A percentile compares a stretch with the other conserved stretches of the same genome.
Evolutionary conservation across 2,888 invertebrate genomes (phyloP).

Genomic region (Drosophila algonquin): DNA sequence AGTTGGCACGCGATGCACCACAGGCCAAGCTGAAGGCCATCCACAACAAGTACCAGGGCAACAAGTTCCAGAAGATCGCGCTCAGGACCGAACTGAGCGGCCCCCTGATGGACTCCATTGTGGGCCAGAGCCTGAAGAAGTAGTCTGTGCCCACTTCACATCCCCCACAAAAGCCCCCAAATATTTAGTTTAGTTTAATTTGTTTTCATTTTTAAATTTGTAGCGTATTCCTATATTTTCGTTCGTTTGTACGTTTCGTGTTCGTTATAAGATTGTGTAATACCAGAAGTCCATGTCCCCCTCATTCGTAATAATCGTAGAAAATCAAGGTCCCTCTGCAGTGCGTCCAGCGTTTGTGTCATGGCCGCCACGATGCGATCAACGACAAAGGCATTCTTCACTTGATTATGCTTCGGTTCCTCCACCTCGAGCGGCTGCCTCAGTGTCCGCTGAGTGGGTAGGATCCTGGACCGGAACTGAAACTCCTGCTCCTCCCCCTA

Average conservation of each 20-base stretch:
- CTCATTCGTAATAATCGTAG: slow-evolving; percentile 6
- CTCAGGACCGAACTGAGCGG: slow-evolving; percentile 86
- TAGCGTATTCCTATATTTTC: slow-evolving; percentile 49
- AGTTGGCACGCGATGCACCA: slow-evolving; percentile 88
- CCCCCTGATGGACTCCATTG: slow-evolving; percentile 78
- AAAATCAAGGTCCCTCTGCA: slow-evolving; percentile 4
- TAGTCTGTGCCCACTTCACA: slow-evolving; percentile 4
- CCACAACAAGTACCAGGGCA: slow-evolving; percentile 87
- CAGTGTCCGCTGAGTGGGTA: background rate
- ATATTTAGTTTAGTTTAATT: slow-evolving; percentile 66
- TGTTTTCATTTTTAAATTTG: slow-evolving; percentile 70
- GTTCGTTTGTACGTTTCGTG: slow-evolving; percentile 41
- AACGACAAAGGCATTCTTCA: slow-evolving; percentile 34
- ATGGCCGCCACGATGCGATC: slow-evolving; percentile 32
- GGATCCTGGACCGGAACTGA: background rate
- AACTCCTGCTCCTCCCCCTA: slow-evolving; percentile 35
- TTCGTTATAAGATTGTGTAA: slow-evolving; percentile 48
- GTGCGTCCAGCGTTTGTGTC: slow-evolving; percentile 16
- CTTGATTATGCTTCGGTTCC: background rate
- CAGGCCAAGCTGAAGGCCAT: slow-evolving; percentile 89
- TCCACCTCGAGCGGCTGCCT: background rate
- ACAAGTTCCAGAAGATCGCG: slow-evolving; percentile 88
- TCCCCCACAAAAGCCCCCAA: background rate
- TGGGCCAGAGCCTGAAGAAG: slow-evolving; percentile 56
- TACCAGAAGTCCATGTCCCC: slow-evolving; percentile 30